A percentile compares a stretch with the other conserved stretches of the same genome.
These are phyloP conservation scores for Arctia plantaginis DNA, from an alignment of 2,888 invertebrate species.

Conservation along the genomic window DNA sequence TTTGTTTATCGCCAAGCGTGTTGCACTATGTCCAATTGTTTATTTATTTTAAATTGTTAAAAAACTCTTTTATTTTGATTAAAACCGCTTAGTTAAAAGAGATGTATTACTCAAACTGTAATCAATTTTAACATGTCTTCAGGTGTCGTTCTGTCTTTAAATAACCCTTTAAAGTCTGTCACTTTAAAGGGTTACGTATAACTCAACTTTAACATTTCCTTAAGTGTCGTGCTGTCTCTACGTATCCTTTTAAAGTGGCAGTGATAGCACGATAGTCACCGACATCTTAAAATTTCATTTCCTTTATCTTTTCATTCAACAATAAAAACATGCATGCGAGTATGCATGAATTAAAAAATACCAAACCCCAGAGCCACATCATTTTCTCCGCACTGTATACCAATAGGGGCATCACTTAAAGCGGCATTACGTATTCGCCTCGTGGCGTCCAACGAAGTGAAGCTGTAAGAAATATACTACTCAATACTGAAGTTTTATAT, in stretches of 20 bases:
- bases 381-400: constrained; percentile 7
- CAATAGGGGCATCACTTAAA: constrained; percentile 50
- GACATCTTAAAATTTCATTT: too few relatives aligned
- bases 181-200: not conserved
- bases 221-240: not conserved
- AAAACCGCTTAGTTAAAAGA: not conserved
- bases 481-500: constrained; percentile 13
- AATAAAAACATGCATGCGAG: not conserved
- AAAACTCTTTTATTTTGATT: not conserved
- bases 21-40: not conserved
- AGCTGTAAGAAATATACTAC: constrained; percentile 21
- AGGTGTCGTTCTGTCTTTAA: not conserved
- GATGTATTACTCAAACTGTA: not conserved
- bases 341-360: not conserved
- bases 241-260: not conserved
- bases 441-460: constrained; percentile 30
- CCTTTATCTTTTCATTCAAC: not conserved
- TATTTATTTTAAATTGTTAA: not conserved
- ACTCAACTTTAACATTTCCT: not conserved
- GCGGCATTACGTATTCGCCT: constrained; percentile 54
- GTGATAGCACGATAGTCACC: not conserved
- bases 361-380: not conserved
- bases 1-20: not conserved
- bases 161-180: too few relatives aligned
- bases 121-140: not conserved